Percentiles rank a stretch among this genome's conserved stretches.
phyloP scores from a whole-genome alignment of 2,797 vertebrate genomes.

The Melanotaenia nigrans region DNA sequence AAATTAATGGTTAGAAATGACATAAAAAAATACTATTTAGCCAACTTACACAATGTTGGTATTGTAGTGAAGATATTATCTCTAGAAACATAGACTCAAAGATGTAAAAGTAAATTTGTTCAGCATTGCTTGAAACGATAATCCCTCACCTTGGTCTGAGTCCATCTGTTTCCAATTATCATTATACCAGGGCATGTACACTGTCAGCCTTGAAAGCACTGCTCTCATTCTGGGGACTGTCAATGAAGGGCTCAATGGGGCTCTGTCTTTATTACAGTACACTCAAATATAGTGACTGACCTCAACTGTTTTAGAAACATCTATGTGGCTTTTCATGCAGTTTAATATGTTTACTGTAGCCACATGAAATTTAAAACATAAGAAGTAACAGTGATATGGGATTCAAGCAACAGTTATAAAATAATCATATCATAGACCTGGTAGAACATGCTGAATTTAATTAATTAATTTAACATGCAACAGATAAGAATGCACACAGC shows the following conservation, averaged over 20 bases:
- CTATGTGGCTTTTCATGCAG: slow-evolving; percentile 39
- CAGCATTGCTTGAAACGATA: slow-evolving; percentile 65
- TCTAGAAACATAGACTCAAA: slow-evolving; percentile 32
- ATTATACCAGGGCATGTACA: slow-evolving; percentile 76
- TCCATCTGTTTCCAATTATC: slow-evolving; percentile 85
- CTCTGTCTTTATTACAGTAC: slow-evolving; percentile 81
- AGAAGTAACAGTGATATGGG: neutral
- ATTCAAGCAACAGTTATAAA: neutral
- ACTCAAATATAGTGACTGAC: slow-evolving; percentile 63
- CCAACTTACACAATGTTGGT: neutral
- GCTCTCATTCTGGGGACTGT: slow-evolving; percentile 77
- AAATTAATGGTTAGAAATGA: neutral
- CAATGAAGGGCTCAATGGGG: slow-evolving; percentile 77
- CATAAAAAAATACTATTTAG: neutral
- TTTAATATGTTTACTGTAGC: slow-evolving; percentile 35
- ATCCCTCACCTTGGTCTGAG: slow-evolving; percentile 74
- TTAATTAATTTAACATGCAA: slow-evolving; percentile 11
- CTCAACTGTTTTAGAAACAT: slow-evolving; percentile 64
- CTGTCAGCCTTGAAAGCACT: slow-evolving; percentile 79
- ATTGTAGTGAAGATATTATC: slow-evolving; percentile 12
- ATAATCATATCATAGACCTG: neutral
- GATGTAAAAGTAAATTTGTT: slow-evolving; percentile 55
- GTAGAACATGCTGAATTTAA: slow-evolving; percentile 9
- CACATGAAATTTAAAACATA: neutral
- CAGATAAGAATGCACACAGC: slow-evolving; percentile 49